Evolutionary conservation across 53 echinoderm and acorn worm genomes (phyloP).

Genomic region (Apostichopus leukothele): DNA sequence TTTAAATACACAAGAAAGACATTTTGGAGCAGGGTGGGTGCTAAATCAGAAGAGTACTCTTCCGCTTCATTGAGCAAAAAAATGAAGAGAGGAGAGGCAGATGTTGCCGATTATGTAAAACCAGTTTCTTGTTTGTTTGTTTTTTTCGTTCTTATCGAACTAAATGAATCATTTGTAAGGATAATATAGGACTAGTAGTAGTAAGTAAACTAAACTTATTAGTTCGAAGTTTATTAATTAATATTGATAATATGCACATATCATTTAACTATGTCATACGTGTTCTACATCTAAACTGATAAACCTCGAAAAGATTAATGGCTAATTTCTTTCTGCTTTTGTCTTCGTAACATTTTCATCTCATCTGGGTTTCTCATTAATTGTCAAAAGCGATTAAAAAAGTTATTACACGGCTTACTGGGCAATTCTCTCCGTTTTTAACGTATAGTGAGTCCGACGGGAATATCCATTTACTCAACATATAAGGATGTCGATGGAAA

Average conservation of each 20-base stretch:
- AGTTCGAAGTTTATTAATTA: too few relatives aligned
- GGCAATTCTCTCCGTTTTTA: slow-evolving; percentile 7
- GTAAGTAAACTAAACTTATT: too few relatives aligned
- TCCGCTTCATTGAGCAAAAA: slow-evolving; percentile 17
- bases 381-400: not conserved
- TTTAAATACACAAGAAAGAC: not conserved
- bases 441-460: not conserved
- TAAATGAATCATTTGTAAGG: too few relatives aligned
- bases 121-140: not conserved
- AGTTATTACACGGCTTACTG: slow-evolving; percentile 27
- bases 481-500: not conserved
- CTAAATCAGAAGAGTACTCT: slow-evolving; percentile 16
- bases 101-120: not conserved
- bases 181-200: too few relatives aligned
- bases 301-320: not conserved
- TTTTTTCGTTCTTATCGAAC: not conserved
- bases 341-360: not conserved
- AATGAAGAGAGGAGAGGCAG: not conserved
- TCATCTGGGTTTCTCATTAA: slow-evolving; percentile 24
- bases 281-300: too few relatives aligned
- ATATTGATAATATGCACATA: not conserved
- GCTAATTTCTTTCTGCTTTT: not conserved
- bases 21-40: slow-evolving; percentile 6
- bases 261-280: not conserved
- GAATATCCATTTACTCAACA: not conserved